Conservation (phyloP, 2,888 invertebrate species). For the Cyaniris semiargus region DNA sequence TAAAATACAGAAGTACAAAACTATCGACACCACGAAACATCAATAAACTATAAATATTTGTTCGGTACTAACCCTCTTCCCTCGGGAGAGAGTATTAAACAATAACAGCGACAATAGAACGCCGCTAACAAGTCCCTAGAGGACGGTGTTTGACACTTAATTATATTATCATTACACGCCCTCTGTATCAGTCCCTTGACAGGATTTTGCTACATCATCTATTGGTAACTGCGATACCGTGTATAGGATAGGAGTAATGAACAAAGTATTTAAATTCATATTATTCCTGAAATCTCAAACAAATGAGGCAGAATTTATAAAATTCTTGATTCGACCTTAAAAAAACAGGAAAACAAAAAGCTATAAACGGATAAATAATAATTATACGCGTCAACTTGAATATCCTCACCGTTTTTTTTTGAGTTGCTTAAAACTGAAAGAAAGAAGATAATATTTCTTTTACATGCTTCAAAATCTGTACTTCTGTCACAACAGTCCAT, state of each 20-base stretch:
- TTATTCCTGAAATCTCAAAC: too few species aligned
- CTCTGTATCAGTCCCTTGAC: background rate
- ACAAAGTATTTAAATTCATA: too few species aligned
- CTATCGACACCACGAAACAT: background rate
- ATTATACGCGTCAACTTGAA: too few species aligned
- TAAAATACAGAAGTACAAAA: background rate
- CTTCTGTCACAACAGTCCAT: conserved; percentile 2
- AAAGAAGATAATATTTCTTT: background rate
- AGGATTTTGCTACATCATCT: conserved; percentile 25
- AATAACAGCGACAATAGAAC: conserved; percentile 58
- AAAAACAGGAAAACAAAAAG: too few species aligned
- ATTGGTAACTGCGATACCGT: background rate
- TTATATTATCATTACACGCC: conserved; percentile 35
- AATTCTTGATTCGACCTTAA: background rate
- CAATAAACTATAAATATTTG: conserved; percentile 32
- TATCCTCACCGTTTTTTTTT: too few species aligned
- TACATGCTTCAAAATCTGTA: background rate
- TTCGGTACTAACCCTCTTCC: conserved; percentile 39
- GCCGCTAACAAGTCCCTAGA: conserved; percentile 61
- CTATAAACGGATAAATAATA: too few species aligned
- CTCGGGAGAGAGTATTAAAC: conserved; percentile 56
- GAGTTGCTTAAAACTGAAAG: too few species aligned
- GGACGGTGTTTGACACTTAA: conserved; percentile 40
- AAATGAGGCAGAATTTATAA: background rate
- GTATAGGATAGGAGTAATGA: background rate